phyloP scores from a whole-genome alignment of 2,888 invertebrate genomes.

The Drosophila merina region DNA sequence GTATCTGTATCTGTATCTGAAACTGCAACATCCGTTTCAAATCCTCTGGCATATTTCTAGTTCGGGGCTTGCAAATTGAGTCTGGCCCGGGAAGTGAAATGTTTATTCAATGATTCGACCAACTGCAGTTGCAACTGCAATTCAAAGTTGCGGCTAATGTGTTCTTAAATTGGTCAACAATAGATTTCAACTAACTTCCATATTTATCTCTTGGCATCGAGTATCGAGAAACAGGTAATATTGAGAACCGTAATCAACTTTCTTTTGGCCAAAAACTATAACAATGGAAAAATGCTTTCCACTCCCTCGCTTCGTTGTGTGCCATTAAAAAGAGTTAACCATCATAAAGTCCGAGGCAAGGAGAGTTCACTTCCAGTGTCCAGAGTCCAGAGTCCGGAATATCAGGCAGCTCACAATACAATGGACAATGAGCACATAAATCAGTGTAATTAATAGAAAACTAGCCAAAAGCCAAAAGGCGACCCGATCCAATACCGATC shows the following conservation, averaged over 20 bases:
- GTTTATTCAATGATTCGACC: not conserved
- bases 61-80: conserved; percentile 14
- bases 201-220: conserved; percentile 33
- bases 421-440: conserved; percentile 97
- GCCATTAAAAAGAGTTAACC: conserved; percentile 65
- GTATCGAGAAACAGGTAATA: not conserved
- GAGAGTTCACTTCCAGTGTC: conserved; percentile 4
- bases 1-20: not conserved
- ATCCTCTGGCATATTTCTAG: conserved; percentile 15
- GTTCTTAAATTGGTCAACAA: conserved; percentile 45
- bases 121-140: conserved; percentile 10
- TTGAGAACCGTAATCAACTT: conserved; percentile 50
- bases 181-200: conserved; percentile 26
- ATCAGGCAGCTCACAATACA: conserved; percentile 85
- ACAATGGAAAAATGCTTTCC: conserved; percentile 61
- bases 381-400: not conserved
- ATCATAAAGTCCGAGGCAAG: conserved; percentile 55
- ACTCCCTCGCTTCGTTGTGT: conserved; percentile 15
- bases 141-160: conserved; percentile 17
- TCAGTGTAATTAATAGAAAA: conserved; percentile 93
- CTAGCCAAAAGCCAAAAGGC: conserved; percentile 58
- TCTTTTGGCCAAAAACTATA: conserved; percentile 39
- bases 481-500: conserved; percentile 31
- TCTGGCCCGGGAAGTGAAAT: conserved; percentile 6
- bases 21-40: conserved; percentile 26